phyloP scores from a whole-genome alignment of 2,888 invertebrate species.

The Oegoconia quadripuncta region DNA sequence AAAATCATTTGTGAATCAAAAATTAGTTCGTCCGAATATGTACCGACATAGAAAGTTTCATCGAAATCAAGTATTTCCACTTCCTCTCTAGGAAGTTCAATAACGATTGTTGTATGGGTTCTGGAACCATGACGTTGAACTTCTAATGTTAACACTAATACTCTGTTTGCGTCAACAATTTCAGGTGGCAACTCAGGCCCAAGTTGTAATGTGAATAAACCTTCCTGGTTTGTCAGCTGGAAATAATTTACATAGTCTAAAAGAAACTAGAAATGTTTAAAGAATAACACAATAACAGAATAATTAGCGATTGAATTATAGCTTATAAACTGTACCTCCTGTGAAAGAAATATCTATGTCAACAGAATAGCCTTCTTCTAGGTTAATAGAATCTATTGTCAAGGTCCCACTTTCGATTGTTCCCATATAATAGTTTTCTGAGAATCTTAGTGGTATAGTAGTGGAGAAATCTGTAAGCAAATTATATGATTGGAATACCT shows the following conservation, averaged over 20 bases:
- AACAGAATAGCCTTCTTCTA: slow-evolving; percentile 23
- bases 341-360: slow-evolving; percentile 20
- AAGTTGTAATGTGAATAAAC: slow-evolving; percentile 22
- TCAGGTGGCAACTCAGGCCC: slow-evolving; percentile 19
- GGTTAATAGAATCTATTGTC: slow-evolving; percentile 20
- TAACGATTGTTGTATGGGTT: slow-evolving; percentile 19
- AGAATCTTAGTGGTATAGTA: slow-evolving; percentile 20
- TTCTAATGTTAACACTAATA: slow-evolving; percentile 29
- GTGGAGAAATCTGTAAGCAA: slow-evolving; percentile 19
- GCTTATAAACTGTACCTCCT: slow-evolving; percentile 27
- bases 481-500: not conserved
- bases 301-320: not conserved
- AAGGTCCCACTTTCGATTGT: slow-evolving; percentile 21
- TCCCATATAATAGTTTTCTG: slow-evolving; percentile 29
- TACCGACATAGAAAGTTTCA: slow-evolving; percentile 25
- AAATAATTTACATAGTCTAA: slow-evolving; percentile 33
- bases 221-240: slow-evolving; percentile 22
- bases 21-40: slow-evolving; percentile 11
- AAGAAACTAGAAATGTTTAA: slow-evolving; percentile 23
- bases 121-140: slow-evolving; percentile 17
- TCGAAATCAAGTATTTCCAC: slow-evolving; percentile 25
- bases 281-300: not conserved
- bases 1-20: slow-evolving; percentile 18
- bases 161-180: slow-evolving; percentile 19
- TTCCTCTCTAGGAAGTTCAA: slow-evolving; percentile 13